These are phyloP conservation scores for Alviniconcha marisindica DNA, from an alignment of 1,140 invertebrate genomes.

Conservation along the genomic window DNA sequence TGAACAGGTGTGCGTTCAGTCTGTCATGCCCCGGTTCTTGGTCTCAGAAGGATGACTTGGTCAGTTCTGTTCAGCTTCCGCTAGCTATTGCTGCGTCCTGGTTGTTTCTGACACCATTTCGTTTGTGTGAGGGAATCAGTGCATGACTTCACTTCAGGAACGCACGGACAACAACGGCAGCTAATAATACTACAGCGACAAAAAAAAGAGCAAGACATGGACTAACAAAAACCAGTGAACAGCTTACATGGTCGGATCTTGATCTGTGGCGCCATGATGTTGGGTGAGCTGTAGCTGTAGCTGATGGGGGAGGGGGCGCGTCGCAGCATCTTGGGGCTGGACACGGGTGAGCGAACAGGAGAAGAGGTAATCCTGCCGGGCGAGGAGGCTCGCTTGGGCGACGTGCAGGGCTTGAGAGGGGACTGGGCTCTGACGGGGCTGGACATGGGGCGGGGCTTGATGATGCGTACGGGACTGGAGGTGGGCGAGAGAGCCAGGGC, in stretches of 20 bases:
- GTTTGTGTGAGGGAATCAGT: neutral
- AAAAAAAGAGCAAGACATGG: neutral
- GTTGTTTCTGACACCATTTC: too few species aligned
- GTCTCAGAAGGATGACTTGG: too few species aligned
- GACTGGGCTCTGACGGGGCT: conserved; percentile 69
- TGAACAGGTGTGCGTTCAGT: too few species aligned
- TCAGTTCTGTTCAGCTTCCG: too few species aligned
- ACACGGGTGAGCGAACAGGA: conserved; percentile 60
- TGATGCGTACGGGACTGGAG: conserved; percentile 60
- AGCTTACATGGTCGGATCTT: conserved; percentile 72
- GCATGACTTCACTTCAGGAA: neutral
- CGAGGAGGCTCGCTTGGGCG: conserved; percentile 54
- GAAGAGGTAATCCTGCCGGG: conserved; percentile 50
- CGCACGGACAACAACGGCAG: neutral
- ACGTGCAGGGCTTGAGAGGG: conserved; percentile 53
- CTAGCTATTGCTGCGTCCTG: too few species aligned
- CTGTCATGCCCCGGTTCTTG: too few species aligned
- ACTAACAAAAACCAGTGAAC: neutral
- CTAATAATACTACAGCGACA: neutral
- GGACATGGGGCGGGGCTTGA: conserved; percentile 62
- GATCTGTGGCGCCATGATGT: conserved; percentile 70
- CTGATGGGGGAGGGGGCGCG: conserved; percentile 73
- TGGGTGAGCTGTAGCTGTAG: conserved; percentile 75
- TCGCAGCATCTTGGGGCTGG: conserved; percentile 67
- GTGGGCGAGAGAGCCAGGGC: conserved; percentile 62